These are phyloP conservation scores for Sympetrum striolatum DNA, from an alignment of 2,888 invertebrate genomes.

Conservation along the genomic window DNA sequence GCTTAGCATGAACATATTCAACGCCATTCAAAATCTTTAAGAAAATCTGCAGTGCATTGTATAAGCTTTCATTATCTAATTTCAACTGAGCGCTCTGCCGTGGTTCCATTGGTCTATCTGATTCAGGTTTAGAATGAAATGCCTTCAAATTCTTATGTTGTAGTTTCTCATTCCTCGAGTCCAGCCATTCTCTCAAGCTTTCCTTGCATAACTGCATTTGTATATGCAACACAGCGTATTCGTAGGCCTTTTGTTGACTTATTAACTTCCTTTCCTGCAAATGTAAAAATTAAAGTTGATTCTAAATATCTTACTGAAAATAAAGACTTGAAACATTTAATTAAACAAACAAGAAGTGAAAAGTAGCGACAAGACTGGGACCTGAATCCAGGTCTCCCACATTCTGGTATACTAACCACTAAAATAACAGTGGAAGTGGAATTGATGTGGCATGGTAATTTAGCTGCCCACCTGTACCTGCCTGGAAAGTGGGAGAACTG, in stretches of 20 bases:
- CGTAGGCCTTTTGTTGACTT: slow-evolving; percentile 54
- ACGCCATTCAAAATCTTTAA: slow-evolving; percentile 75
- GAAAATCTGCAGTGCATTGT: slow-evolving; percentile 62
- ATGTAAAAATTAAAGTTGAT: neutral
- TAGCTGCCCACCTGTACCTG: no score
- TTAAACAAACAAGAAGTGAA: no score
- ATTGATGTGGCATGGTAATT: no score
- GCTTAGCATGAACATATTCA: slow-evolving; percentile 78
- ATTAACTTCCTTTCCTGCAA: neutral
- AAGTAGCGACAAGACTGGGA: no score
- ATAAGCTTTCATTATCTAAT: slow-evolving; percentile 49
- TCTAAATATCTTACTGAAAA: neutral
- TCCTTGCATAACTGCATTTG: slow-evolving; percentile 84
- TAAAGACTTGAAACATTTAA: neutral
- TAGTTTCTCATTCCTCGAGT: slow-evolving; percentile 65
- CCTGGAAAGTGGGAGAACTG: no score
- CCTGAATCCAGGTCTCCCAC: no score
- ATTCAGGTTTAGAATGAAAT: slow-evolving; percentile 48
- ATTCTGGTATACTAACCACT: no score
- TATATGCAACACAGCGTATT: slow-evolving; percentile 77
- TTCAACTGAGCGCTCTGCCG: neutral
- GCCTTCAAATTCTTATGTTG: slow-evolving; percentile 55
- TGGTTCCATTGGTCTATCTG: slow-evolving; percentile 47
- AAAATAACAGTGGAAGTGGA: no score
- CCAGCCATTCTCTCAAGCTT: slow-evolving; percentile 79